Evolutionary conservation across 1,140 invertebrate genomes (phyloP), one percentile per base, ranked within the genome.

Genomic region (Cydia fagiglandana): DNA sequence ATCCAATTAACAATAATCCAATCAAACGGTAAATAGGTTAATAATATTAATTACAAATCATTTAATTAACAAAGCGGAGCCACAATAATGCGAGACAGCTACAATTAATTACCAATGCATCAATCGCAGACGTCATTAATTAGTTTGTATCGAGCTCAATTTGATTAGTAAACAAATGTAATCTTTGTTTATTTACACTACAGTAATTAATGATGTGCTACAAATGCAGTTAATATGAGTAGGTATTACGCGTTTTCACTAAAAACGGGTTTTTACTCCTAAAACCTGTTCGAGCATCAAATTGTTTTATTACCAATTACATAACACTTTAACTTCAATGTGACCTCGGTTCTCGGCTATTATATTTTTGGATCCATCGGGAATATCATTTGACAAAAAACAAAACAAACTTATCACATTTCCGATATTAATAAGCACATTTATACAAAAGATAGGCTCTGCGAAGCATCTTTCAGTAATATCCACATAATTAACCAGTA

Each of bases 401-500:
- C 7, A 61, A 61, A 61, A 61, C 56, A 61, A 61, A 12, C 17
- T 24, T 56, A 56, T 56, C 56, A 61, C 17, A 24, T 61, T 61
- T 61, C 56, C 56, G 0, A 61, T 61, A 61, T 61, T 61, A 24
- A 24, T 61, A 56, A 56, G 56, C 56, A 24, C 9, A 61, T 10
- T 20, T 61, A n/a, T 7, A 61, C 53, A 61, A 61, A 12, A 61
- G 17, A 20, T 24, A 12, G 56, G 56, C 56, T 61, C 20, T 7
- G n/a, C 20, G 20, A 61, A 24, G 17, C 56, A 24, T 61, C 38
- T 68, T 61, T 68, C 64, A 68, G 64, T 68, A 68, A 68, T 68
- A 68, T 38, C 15, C 30, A 68, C 64, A 68, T 68, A 68, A 68
- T 68, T 68, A 68, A 68, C 64, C 24, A n/a, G 64, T 30, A 68